Base-by-base conservation (phyloP, 2,113 vertebrate genomes). In the Carollia perspicillata region DNA sequence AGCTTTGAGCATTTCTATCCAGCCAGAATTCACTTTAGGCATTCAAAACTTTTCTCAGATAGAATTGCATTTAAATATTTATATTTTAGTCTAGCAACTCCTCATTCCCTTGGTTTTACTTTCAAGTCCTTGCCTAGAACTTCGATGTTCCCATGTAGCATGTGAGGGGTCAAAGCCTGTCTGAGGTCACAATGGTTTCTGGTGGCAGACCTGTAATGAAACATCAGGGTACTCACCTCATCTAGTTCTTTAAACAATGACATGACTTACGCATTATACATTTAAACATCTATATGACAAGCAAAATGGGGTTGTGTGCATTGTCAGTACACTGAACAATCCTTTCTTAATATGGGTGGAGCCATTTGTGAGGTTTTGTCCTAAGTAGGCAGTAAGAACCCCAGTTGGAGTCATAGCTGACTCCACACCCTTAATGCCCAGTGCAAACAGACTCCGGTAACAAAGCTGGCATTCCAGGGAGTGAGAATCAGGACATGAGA, bases 1-100 rank as follows among this genome's bases (percentile, higher is more conserved):
- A 47, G 89, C 71, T 95, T 81, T 13, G 8, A 88, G 60, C 51
- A 58, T 88, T 95, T 79, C 88, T 81, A 44, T 74, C 22, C 71
- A 89, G 84, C 8, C 42, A 90, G 42, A 65, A 86, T 92, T 74
- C n/a, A 30, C 86, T 88, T 83, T 81, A 66, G 44, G 58, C 53
- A 65, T 78, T 65, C 35, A 68, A 80, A 88, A 92, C 60, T 93
- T 95, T 66, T 55, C 51, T 79, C 30, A 35, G 53, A 84, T 55
- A 74, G 4, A n/a, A 42, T 30, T 80, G 58, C 14, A 44, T 63
- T 93, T 90, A 66, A 63, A 58, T 44, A 69, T 68, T 92, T 93
- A 28, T 44, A 44, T 69, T 80, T 92, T 44, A n/a, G 28, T 26
- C 30, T 60, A 44, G 14, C 40, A 84, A n/a, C 8, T 68, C 51